phyloP scores from a whole-genome alignment of 2,888 invertebrate genomes.

The Gnatocerus cornutus region DNA sequence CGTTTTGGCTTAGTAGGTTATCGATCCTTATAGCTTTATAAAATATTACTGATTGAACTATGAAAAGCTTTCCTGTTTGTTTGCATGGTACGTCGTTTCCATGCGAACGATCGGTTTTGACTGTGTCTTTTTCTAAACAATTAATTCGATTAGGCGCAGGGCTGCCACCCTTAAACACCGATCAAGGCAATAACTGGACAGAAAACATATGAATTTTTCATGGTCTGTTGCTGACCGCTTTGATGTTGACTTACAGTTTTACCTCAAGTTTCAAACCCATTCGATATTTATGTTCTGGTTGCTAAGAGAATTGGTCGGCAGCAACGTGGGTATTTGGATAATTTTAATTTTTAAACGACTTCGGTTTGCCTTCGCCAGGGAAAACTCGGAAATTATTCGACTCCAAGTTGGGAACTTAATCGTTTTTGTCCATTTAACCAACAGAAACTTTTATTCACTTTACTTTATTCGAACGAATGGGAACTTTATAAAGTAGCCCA shows the following conservation, averaged over 20 bases:
- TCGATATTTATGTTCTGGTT: conserved; percentile 38
- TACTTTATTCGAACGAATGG: conserved; percentile 29
- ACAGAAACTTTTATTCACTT: conserved; percentile 45
- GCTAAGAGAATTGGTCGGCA: conserved; percentile 37
- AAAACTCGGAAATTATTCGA: conserved; percentile 44
- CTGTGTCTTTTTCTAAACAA: conserved; percentile 27
- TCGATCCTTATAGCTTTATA: conserved; percentile 47
- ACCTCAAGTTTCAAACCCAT: conserved; percentile 35
- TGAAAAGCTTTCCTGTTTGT: conserved; percentile 41
- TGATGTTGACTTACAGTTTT: conserved; percentile 39
- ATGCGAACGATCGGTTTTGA: conserved; percentile 27
- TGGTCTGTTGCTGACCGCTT: conserved; percentile 17
- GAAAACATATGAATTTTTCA: conserved; percentile 35
- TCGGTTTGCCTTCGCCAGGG: conserved; percentile 36
- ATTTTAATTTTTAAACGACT: conserved; percentile 45
- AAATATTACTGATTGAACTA: conserved; percentile 48
- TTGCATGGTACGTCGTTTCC: conserved; percentile 42
- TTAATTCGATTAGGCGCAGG: conserved; percentile 24
- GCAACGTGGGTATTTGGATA: conserved; percentile 39
- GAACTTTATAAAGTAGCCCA: conserved; percentile 19
- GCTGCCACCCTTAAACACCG: conserved; percentile 21
- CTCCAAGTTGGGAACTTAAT: conserved; percentile 37
- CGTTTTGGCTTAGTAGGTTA: conserved; percentile 40
- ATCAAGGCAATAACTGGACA: conserved; percentile 30
- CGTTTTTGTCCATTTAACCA: conserved; percentile 44